A percentile compares a stretch with the other conserved stretches of the same genome.
These are phyloP conservation scores for Hypercompe scribonia DNA, from an alignment of 2,888 invertebrate species.

Conservation along the genomic window DNA sequence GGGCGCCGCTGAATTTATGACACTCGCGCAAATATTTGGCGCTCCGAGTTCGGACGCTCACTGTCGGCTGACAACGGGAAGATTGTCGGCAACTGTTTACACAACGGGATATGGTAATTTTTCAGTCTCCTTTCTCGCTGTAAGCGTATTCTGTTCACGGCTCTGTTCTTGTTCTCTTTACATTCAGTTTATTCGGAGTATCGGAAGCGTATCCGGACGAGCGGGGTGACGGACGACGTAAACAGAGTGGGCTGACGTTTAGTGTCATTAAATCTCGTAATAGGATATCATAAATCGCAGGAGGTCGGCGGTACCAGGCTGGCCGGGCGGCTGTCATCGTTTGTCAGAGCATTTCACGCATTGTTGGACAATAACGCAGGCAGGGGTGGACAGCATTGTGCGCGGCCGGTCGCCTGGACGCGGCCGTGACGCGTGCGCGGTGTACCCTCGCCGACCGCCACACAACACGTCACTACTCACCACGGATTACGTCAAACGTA, in stretches of 20 bases:
- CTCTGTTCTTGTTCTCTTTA: constrained; percentile 61
- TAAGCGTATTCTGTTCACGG: constrained; percentile 73
- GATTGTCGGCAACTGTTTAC: constrained; percentile 83
- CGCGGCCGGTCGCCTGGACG: constrained; percentile 66
- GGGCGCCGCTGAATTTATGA: constrained; percentile 83
- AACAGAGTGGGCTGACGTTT: constrained; percentile 77
- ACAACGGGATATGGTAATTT: constrained; percentile 81
- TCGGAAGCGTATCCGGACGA: constrained; percentile 65
- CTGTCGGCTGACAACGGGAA: constrained; percentile 82
- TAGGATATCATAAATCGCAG: constrained; percentile 86
- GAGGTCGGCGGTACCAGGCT: constrained; percentile 78
- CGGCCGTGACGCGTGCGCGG: constrained; percentile 66
- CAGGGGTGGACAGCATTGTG: constrained; percentile 72
- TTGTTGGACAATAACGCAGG: constrained; percentile 86
- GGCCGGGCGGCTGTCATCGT: constrained; percentile 85
- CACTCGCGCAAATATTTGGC: constrained; percentile 85
- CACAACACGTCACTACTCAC: constrained; percentile 31
- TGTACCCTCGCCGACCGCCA: constrained; percentile 22
- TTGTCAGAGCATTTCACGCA: constrained; percentile 87
- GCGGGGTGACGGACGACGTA: constrained; percentile 68
- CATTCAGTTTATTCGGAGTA: constrained; percentile 58
- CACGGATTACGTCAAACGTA: constrained; percentile 28
- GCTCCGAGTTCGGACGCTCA: constrained; percentile 79
- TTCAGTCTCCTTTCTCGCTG: constrained; percentile 68
- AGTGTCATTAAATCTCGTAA: constrained; percentile 86